Conservation (phyloP, 2,888 invertebrate genomes). For the Serripes groenlandicus region DNA sequence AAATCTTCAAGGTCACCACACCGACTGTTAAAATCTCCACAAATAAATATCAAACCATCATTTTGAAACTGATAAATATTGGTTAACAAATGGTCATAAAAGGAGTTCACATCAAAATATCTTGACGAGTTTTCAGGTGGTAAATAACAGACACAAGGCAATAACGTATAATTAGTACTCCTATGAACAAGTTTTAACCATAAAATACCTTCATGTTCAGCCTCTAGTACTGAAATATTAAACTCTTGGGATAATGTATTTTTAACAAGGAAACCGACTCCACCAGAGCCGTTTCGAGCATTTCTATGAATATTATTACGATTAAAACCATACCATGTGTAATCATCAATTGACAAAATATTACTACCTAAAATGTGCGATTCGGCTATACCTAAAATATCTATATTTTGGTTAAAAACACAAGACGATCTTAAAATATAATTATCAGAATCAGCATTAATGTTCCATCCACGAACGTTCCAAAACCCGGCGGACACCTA, state of each 20-base stretch:
- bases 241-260: conserved; percentile 17
- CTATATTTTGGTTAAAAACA: conserved; percentile 21
- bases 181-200: conserved; percentile 27
- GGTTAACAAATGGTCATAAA: conserved; percentile 34
- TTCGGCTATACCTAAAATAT: conserved; percentile 39
- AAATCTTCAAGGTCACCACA: conserved; percentile 34
- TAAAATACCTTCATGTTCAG: conserved; percentile 23
- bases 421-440: background rate
- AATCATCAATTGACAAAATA: conserved; percentile 22
- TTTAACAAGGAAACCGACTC: conserved; percentile 35
- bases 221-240: conserved; percentile 6
- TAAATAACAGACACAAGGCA: background rate
- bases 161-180: background rate
- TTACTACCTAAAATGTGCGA: conserved; percentile 22
- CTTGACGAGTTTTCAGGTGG: conserved; percentile 9
- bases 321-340: conserved; percentile 47
- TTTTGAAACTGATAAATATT: conserved; percentile 28
- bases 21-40: conserved; percentile 46
- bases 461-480: conserved; percentile 11
- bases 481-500: conserved; percentile 29
- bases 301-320: too few species aligned
- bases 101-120: conserved; percentile 28
- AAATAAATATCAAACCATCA: conserved; percentile 27
- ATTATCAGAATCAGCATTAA: background rate
- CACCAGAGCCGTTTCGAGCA: conserved; percentile 34